These are phyloP conservation scores for Macropus fuliginosus DNA, from an alignment of 2,797 vertebrate species.

Conservation along the genomic window DNA sequence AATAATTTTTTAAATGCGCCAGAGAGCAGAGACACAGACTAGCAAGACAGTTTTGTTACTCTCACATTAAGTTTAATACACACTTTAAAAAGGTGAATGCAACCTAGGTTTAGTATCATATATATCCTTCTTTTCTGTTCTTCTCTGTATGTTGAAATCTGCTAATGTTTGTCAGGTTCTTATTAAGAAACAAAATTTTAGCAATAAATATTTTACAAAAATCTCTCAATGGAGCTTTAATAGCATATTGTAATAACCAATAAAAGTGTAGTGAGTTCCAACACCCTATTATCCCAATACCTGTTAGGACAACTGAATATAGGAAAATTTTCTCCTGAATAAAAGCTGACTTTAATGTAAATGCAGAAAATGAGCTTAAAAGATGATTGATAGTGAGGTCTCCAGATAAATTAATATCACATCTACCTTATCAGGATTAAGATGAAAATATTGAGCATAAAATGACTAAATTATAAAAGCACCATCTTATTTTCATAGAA, in stretches of 20 bases:
- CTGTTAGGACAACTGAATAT: not conserved
- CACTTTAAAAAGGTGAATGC: not conserved
- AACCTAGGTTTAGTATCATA: not conserved
- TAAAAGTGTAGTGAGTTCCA: slow-evolving; percentile 28
- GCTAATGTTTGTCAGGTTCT: not conserved
- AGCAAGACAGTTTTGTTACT: not conserved
- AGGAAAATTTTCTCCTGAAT: slow-evolving; percentile 27
- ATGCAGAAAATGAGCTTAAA: slow-evolving; percentile 40
- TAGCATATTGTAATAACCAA: not conserved
- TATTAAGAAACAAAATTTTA: slow-evolving; percentile 29
- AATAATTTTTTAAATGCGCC: no score
- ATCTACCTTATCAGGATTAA: not conserved
- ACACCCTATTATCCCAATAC: not conserved
- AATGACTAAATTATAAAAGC: slow-evolving; percentile 15
- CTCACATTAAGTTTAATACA: not conserved
- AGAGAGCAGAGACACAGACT: not conserved
- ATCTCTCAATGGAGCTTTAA: not conserved
- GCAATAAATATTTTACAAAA: slow-evolving; percentile 49
- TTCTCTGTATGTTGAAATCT: not conserved
- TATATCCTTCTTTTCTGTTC: not conserved
- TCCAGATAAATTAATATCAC: slow-evolving; percentile 15
- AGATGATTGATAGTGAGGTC: not conserved
- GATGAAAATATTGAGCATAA: slow-evolving; percentile 6
- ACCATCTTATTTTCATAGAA: slow-evolving; percentile 31
- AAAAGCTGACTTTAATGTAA: slow-evolving; percentile 34